Evolutionary conservation across 2,797 vertebrate genomes (phyloP).

Genomic region (Siniperca undulata): DNA sequence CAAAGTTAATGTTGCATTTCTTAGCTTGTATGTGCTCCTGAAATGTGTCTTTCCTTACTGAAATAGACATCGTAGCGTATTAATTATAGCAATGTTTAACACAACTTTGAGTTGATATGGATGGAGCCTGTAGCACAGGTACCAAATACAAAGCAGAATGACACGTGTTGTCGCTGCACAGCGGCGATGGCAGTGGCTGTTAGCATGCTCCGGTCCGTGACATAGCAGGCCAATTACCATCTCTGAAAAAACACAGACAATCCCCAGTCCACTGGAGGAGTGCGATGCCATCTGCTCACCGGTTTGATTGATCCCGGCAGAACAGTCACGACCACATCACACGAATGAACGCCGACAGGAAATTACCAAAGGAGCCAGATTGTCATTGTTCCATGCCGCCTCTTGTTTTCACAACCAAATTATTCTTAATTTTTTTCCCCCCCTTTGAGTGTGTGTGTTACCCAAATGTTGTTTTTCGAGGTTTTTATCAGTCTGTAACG

Average conservation of each 20-base stretch:
- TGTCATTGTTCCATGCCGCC: conserved; percentile 75
- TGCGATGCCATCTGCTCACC: conserved; percentile 75
- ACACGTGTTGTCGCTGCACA: conserved; percentile 54
- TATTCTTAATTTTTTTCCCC: conserved; percentile 62
- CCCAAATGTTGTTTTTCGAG: conserved; percentile 76
- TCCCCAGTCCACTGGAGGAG: conserved; percentile 73
- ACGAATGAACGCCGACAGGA: conserved; percentile 73
- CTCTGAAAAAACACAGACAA: conserved; percentile 64
- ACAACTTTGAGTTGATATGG: conserved; percentile 25
- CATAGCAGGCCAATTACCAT: conserved; percentile 78
- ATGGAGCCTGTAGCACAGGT: conserved; percentile 52
- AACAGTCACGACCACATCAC: conserved; percentile 79
- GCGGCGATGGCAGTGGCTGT: conserved; percentile 63
- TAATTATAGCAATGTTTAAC: conserved; percentile 48
- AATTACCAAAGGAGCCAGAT: conserved; percentile 81
- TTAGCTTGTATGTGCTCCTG: neutral
- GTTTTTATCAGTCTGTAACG: conserved; percentile 76
- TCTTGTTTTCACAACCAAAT: conserved; percentile 79
- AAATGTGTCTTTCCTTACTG: conserved; percentile 13
- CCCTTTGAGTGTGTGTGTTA: conserved; percentile 53
- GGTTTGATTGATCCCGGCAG: conserved; percentile 79
- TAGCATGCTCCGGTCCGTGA: conserved; percentile 65
- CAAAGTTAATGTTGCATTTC: conserved; percentile 45
- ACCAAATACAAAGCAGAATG: conserved; percentile 39
- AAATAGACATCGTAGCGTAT: conserved; percentile 7